phyloP scores from a whole-genome alignment of 2,888 invertebrate species.

The Drosophila percnosoma region DNA sequence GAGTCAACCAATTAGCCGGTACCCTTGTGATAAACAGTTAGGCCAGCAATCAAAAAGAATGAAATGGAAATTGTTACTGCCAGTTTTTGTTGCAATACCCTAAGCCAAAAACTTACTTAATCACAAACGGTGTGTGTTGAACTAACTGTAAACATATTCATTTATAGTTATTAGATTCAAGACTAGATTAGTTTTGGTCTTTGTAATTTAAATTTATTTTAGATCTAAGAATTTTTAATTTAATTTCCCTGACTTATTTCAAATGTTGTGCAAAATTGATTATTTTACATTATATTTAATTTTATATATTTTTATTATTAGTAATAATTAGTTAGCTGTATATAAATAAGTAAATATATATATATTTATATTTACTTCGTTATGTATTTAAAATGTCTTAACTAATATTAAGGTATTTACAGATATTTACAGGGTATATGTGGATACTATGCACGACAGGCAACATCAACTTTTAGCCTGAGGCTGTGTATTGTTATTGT shows the following conservation, averaged over 20 bases:
- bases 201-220: neutral
- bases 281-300: neutral
- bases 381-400: neutral
- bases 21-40: slow-evolving; percentile 73
- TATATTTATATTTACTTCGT: neutral
- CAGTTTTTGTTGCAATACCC: slow-evolving; percentile 30
- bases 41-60: slow-evolving; percentile 41
- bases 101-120: neutral
- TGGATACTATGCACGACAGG: neutral
- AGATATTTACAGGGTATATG: slow-evolving; percentile 23
- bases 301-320: neutral
- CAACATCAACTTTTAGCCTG: slow-evolving; percentile 13
- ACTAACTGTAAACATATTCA: neutral
- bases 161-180: neutral
- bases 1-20: slow-evolving; percentile 62
- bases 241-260: neutral
- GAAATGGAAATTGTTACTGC: slow-evolving; percentile 47
- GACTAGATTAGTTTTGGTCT: neutral
- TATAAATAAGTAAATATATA: neutral
- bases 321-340: neutral
- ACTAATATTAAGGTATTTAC: neutral
- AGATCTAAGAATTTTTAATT: neutral
- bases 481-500: slow-evolving; percentile 12
- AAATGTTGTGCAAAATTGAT: neutral
- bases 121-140: neutral